phyloP scores from a whole-genome alignment of 2,888 invertebrate genomes.

The Eristalinus sepulchralis region DNA sequence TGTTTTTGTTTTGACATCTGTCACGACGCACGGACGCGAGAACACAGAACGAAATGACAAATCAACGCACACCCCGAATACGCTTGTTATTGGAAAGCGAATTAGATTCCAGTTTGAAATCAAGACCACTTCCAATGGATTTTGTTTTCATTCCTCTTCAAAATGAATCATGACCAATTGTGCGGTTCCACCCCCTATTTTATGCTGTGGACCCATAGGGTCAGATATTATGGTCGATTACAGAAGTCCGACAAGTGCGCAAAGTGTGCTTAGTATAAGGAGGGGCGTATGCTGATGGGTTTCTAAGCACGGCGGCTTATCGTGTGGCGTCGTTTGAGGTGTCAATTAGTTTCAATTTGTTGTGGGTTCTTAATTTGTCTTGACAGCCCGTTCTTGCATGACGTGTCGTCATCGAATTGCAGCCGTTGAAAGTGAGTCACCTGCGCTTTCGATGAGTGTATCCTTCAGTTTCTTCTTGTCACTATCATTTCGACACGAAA shows the following conservation, averaged over 20 bases:
- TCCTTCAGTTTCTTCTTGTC: background rate
- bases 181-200: constrained; percentile 59
- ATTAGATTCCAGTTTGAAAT: constrained; percentile 24
- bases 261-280: constrained; percentile 21
- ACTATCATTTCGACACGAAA: no score
- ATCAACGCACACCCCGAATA: background rate
- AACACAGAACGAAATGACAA: constrained; percentile 29
- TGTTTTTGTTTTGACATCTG: background rate
- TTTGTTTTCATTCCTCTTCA: background rate
- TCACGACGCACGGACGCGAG: background rate
- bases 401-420: no score
- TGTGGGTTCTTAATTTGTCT: background rate
- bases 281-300: constrained; percentile 30
- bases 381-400: background rate
- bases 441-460: no score
- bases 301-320: background rate
- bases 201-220: constrained; percentile 26
- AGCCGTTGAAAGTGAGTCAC: no score
- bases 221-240: constrained; percentile 20
- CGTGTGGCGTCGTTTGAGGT: background rate
- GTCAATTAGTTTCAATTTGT: background rate
- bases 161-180: constrained; percentile 52
- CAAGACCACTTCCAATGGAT: no score
- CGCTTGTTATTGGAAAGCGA: constrained; percentile 40
- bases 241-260: constrained; percentile 49